Evolutionary conservation across 2,888 invertebrate genomes (phyloP).

Genomic region (Rhagophthalmus giganteus): DNA sequence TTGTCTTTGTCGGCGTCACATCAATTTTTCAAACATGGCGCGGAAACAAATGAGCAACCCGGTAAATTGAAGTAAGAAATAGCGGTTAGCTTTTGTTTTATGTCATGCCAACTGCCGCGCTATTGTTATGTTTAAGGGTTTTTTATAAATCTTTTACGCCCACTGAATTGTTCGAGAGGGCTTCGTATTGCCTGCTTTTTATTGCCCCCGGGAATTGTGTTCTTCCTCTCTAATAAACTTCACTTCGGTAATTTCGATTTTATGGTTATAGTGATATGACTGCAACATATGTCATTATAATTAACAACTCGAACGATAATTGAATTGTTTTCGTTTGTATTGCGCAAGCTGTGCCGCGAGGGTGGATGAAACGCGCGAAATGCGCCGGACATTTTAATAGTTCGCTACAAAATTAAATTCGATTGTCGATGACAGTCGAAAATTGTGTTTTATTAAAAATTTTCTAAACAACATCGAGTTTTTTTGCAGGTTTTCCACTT

Average conservation of each 20-base stretch:
- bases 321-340: too few species aligned
- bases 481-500: too few species aligned
- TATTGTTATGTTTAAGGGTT: constrained; percentile 54
- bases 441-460: too few species aligned
- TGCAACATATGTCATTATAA: constrained; percentile 15
- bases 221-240: constrained; percentile 33
- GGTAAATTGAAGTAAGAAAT: constrained; percentile 58
- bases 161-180: constrained; percentile 45
- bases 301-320: constrained; percentile 6
- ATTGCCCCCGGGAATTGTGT: constrained; percentile 49
- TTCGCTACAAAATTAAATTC: too few species aligned
- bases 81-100: constrained; percentile 58
- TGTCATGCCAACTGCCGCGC: constrained; percentile 55
- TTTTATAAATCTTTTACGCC: constrained; percentile 39
- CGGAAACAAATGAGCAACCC: constrained; percentile 57
- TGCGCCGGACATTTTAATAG: too few species aligned
- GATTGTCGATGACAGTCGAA: too few species aligned
- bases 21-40: constrained; percentile 57
- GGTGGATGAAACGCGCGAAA: too few species aligned
- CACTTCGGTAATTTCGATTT: constrained; percentile 27
- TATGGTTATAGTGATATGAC: constrained; percentile 19
- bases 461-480: too few species aligned
- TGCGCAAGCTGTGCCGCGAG: too few species aligned
- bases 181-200: constrained; percentile 47
- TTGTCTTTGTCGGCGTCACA: constrained; percentile 57